Percentiles rank a stretch among this genome's conserved stretches.
These are phyloP conservation scores for Chymomyza amoena DNA, from an alignment of 2,888 invertebrate genomes.

Conservation along the genomic window DNA sequence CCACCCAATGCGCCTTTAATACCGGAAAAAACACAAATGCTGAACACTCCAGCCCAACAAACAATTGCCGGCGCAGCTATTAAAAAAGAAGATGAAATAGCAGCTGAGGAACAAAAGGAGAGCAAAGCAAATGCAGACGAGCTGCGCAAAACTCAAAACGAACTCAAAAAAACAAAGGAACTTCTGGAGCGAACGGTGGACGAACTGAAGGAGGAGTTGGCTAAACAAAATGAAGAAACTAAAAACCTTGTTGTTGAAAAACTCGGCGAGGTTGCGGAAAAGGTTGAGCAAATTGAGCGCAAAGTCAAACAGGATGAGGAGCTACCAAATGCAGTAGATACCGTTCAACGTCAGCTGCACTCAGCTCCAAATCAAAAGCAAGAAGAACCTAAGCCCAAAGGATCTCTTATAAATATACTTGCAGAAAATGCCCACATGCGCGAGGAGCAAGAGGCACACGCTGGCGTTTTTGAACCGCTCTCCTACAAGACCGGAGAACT, in stretches of 20 bases:
- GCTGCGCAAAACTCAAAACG: conserved; percentile 72
- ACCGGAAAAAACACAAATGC: background rate
- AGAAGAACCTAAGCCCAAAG: conserved; percentile 29
- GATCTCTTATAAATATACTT: conserved; percentile 65
- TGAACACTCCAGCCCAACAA: conserved; percentile 33
- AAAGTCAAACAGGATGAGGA: conserved; percentile 77
- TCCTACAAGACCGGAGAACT: conserved; percentile 75
- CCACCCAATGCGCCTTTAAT: background rate
- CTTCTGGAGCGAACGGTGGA: conserved; percentile 76
- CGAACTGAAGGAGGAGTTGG: conserved; percentile 79
- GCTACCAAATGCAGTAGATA: background rate
- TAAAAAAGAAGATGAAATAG: conserved; percentile 79
- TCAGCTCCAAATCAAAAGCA: background rate
- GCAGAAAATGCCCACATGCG: conserved; percentile 58
- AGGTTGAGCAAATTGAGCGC: conserved; percentile 79
- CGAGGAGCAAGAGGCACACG: conserved; percentile 60
- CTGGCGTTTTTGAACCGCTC: conserved; percentile 71
- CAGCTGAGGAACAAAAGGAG: conserved; percentile 73
- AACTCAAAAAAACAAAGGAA: conserved; percentile 74
- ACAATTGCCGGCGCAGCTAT: conserved; percentile 78
- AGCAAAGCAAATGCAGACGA: conserved; percentile 68
- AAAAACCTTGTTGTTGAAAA: conserved; percentile 72
- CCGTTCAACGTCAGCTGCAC: background rate
- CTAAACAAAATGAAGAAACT: conserved; percentile 76
- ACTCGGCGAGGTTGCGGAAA: conserved; percentile 72